Evolutionary conservation across 2,797 vertebrate genomes (phyloP).

Genomic region (Rallus crepitans): DNA sequence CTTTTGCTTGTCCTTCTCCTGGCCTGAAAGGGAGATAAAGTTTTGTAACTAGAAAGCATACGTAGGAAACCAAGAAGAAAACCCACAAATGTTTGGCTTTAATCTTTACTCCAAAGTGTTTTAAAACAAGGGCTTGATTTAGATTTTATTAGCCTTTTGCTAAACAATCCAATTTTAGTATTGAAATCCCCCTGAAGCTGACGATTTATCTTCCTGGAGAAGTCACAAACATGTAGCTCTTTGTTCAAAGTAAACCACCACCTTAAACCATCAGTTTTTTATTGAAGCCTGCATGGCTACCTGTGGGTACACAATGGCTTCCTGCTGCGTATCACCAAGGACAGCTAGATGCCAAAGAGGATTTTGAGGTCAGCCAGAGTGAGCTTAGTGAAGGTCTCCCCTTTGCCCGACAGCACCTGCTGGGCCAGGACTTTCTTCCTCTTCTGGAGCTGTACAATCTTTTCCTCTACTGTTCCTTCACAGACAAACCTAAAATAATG

Average conservation of each 20-base stretch:
- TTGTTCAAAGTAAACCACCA: neutral
- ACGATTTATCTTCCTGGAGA: neutral
- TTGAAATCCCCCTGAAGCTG: neutral
- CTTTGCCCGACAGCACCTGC: constrained; percentile 90
- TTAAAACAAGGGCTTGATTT: neutral
- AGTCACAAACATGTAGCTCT: neutral
- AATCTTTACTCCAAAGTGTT: neutral
- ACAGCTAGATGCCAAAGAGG: constrained; percentile 85
- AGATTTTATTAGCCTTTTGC: neutral
- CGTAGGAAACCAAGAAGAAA: neutral
- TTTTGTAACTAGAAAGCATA: neutral
- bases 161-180: neutral
- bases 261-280: neutral
- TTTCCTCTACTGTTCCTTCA: constrained; percentile 93
- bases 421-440: constrained; percentile 94
- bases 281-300: neutral
- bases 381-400: constrained; percentile 85
- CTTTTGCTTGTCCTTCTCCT: neutral
- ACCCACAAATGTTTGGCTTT: neutral
- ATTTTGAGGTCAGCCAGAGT: constrained; percentile 89
- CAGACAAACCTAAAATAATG: constrained; percentile 89
- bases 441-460: constrained; percentile 89
- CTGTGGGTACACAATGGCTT: neutral
- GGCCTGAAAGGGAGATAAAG: neutral
- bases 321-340: neutral